Evolutionary conservation across 2,888 invertebrate genomes (phyloP).

Genomic region (Agrochola lota): DNA sequence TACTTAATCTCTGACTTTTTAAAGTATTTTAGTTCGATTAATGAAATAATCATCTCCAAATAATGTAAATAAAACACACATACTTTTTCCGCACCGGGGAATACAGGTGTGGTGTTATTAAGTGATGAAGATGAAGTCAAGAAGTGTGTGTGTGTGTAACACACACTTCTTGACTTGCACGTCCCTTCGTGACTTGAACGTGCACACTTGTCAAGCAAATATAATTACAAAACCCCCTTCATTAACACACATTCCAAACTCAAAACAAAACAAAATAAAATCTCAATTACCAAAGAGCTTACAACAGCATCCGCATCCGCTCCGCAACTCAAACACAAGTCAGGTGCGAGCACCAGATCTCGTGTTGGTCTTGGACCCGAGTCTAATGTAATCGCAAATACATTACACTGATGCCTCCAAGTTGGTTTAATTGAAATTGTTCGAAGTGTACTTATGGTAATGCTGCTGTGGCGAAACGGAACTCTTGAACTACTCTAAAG

Average conservation of each 20-base stretch:
- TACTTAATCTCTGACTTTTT: neutral
- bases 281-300: conserved; percentile 57
- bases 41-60: too few species aligned
- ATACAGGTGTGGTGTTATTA: too few species aligned
- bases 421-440: conserved; percentile 67
- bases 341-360: conserved; percentile 58
- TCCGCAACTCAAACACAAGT: conserved; percentile 59
- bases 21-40: neutral
- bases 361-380: conserved; percentile 62
- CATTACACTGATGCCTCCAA: conserved; percentile 62
- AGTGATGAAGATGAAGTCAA: too few species aligned
- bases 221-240: neutral
- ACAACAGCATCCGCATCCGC: conserved; percentile 42
- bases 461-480: conserved; percentile 32
- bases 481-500: conserved; percentile 40
- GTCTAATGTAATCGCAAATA: conserved; percentile 67
- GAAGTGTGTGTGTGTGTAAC: too few species aligned
- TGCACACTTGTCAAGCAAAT: neutral
- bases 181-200: too few species aligned
- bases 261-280: conserved; percentile 49
- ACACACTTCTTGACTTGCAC: neutral
- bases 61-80: too few species aligned
- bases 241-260: conserved; percentile 14
- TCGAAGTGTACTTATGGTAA: conserved; percentile 60
- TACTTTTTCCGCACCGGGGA: too few species aligned